These are phyloP conservation scores for Pelvicachromis taeniatus DNA, from an alignment of 2,113 vertebrate genomes.

Conservation along the genomic window DNA sequence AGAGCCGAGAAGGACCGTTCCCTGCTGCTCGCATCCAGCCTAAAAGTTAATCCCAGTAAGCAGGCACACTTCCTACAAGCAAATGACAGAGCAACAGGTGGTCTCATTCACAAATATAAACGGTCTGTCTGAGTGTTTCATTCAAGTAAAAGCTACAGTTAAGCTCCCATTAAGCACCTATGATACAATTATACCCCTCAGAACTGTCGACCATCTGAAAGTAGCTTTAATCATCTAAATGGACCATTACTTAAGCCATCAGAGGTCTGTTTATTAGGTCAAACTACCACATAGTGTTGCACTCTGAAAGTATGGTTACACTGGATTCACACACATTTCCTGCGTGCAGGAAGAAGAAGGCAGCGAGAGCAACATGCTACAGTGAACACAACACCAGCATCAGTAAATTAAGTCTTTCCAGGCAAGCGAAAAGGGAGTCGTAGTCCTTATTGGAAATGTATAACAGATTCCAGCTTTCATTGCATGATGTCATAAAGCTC, in stretches of 20 bases:
- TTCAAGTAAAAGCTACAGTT: conserved; percentile 41
- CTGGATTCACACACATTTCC: neutral
- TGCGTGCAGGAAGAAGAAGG: neutral
- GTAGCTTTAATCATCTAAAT: conserved; percentile 37
- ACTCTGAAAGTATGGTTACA: neutral
- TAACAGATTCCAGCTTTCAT: neutral
- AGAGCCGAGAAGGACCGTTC: neutral
- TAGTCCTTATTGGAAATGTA: neutral
- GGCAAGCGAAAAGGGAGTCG: neutral
- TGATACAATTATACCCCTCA: neutral
- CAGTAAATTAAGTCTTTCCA: neutral
- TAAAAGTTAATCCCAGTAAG: conserved; percentile 45
- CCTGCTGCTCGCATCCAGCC: conserved; percentile 4
- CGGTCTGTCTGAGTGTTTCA: neutral
- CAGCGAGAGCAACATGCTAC: neutral
- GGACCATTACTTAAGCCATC: neutral
- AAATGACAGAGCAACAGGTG: conserved; percentile 33
- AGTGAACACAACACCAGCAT: neutral
- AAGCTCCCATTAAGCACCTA: conserved; percentile 34
- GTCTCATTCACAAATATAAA: conserved; percentile 26
- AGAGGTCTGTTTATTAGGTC: neutral
- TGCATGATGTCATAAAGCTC: neutral
- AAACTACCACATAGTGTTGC: neutral
- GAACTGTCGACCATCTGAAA: conserved; percentile 1
- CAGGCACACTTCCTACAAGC: neutral